phyloP scores from a whole-genome alignment of 2,888 invertebrate genomes.

The Melolontha melolontha region DNA sequence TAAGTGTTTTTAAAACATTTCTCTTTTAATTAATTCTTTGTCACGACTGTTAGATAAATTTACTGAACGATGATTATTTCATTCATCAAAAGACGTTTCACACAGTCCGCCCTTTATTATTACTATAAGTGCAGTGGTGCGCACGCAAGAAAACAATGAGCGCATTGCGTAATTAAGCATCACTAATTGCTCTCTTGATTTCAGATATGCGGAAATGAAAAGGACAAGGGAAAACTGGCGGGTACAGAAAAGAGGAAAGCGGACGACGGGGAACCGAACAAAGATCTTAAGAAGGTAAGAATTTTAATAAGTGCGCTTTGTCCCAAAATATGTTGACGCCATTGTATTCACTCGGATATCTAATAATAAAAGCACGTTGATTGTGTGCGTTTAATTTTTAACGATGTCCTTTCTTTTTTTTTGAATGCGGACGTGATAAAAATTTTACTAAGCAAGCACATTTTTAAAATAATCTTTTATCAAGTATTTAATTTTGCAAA shows the following conservation, averaged over 20 bases:
- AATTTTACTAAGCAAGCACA: background rate
- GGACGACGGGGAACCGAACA: slow-evolving; percentile 83
- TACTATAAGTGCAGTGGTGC: background rate
- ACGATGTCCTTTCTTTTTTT: background rate
- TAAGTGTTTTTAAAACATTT: too few relatives aligned
- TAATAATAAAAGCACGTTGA: background rate
- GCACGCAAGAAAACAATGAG: background rate
- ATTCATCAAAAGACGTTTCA: too few relatives aligned
- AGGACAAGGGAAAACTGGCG: slow-evolving; percentile 75
- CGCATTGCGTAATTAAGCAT: slow-evolving; percentile 30
- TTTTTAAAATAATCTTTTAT: slow-evolving; percentile 1
- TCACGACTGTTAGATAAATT: too few relatives aligned
- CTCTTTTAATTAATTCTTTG: background rate
- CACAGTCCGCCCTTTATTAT: background rate
- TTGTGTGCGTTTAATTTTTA: slow-evolving; percentile 2
- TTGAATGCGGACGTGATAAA: too few relatives aligned
- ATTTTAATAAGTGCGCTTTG: background rate
- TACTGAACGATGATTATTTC: too few relatives aligned
- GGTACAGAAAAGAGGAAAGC: slow-evolving; percentile 86
- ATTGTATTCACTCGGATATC: slow-evolving; percentile 1
- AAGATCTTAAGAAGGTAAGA: slow-evolving; percentile 87
- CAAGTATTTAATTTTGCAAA: background rate
- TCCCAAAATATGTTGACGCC: background rate
- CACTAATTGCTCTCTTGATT: slow-evolving; percentile 56
- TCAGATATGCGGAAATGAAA: slow-evolving; percentile 69